Evolutionary conservation across 2,888 invertebrate genomes (phyloP), one percentile per base, ranked within the genome.

Genomic region (Ophion ellenae): DNA sequence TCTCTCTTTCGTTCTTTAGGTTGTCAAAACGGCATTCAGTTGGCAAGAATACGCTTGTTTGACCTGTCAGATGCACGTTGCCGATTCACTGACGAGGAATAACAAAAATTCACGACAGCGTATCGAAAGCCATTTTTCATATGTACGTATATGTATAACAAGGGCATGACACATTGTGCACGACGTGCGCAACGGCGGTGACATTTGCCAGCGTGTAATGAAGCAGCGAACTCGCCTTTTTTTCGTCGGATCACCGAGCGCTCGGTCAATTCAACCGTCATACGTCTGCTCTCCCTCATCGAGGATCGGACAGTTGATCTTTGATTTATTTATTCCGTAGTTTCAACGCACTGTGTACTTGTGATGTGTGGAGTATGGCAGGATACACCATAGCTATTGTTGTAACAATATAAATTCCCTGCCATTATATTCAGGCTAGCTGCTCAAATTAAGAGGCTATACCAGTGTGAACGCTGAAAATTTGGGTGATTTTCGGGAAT

Each of bases 201-300:
- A 79, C 82, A 64, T 82, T 28, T 80, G 82, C 82, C 82, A 80
- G 75, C 71, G 69, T 79, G 70, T 85, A 85, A 82, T 76, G 85
- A 82, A 85, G 66, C 79, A 75, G 82, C 71, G 67, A 76, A 59
- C 63, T 79, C 71, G 76, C 82, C 82, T 70, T 61, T 53, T 61
- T 82, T 69, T 85, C 81, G 67, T 81, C 75, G 79, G 70, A 76
- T 82, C 76, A 76, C 75, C 40, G 82, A 69, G 75, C 71, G 28
- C 53, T 81, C 53, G 28, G 70, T 76, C 53, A 61, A 71, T 61
- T 57, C 61, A 17, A 53, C 36, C 63, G 28, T 17, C 36, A 66
- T 59, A 63, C 76, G 75, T 69, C 53, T 77, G 6, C 53, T 66
- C 74, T 64, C 74, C 40, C 61, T 70, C 79, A 40, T 64, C 45